These are phyloP conservation scores for Pyrgilauda ruficollis DNA, from an alignment of 2,113 vertebrate species.

Conservation along the genomic window DNA sequence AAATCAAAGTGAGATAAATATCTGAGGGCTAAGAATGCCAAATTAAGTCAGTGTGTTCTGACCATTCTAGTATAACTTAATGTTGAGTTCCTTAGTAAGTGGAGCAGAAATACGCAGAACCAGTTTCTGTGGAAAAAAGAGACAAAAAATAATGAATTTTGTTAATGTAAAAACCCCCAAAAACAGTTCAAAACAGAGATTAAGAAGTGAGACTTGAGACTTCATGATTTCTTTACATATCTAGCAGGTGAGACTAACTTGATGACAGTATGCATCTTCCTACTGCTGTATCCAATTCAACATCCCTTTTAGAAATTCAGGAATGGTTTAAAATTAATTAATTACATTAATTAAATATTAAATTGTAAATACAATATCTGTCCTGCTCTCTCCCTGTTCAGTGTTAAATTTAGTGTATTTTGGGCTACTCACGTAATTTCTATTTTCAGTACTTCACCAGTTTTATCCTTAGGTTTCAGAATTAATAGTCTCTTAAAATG, in stretches of 20 bases:
- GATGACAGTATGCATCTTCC: neutral
- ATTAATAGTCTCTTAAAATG: neutral
- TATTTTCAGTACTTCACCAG: neutral
- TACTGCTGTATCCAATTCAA: neutral
- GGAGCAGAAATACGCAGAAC: constrained; percentile 32
- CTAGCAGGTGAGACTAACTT: neutral
- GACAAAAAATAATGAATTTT: neutral
- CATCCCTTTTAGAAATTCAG: neutral
- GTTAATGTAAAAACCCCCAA: neutral
- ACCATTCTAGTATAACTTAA: neutral
- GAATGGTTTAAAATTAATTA: neutral
- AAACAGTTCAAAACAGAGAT: neutral
- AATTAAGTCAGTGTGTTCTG: neutral
- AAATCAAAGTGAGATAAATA: neutral
- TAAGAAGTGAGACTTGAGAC: neutral
- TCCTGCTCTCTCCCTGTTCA: neutral
- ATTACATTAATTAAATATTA: neutral
- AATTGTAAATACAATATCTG: neutral
- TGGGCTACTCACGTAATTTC: neutral
- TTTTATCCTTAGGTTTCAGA: constrained; percentile 5
- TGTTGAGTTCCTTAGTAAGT: constrained; percentile 32
- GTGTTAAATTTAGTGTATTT: neutral
- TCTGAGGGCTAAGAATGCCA: neutral
- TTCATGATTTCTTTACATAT: neutral
- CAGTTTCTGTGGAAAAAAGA: constrained; percentile 45